Percentiles rank a stretch among this genome's conserved stretches.
phyloP scores from a whole-genome alignment of 1,140 invertebrate species.

The Caenorhabditis briggsae region DNA sequence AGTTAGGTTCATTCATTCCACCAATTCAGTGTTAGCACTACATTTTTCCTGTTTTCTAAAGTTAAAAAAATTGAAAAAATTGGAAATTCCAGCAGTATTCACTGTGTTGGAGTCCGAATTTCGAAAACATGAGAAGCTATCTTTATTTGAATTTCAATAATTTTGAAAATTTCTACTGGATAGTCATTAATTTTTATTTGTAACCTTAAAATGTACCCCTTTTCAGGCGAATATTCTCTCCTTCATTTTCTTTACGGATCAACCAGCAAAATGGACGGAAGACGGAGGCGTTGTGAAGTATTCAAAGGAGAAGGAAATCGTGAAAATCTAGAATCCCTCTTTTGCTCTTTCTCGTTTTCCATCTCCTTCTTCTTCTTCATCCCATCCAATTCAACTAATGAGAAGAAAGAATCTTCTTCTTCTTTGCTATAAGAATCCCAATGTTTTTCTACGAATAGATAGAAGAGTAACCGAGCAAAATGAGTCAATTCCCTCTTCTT shows the following conservation, averaged over 20 bases:
- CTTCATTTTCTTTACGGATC: conserved; percentile 55
- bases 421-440: not conserved
- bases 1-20: no score
- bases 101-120: no score
- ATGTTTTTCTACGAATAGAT: not conserved
- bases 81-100: no score
- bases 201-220: no score
- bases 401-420: not conserved
- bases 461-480: conserved; percentile 24
- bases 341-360: not conserved
- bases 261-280: conserved; percentile 67
- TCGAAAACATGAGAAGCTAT: no score
- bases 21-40: no score
- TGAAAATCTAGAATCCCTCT: conserved; percentile 26
- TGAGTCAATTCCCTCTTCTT: conserved; percentile 7
- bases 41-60: no score
- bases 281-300: not conserved
- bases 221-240: conserved; percentile 58
- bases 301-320: conserved; percentile 22
- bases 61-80: no score
- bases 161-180: no score
- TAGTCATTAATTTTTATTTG: no score
- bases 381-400: conserved; percentile 9
- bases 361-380: conserved; percentile 10
- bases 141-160: no score